phyloP scores from a whole-genome alignment of 1,140 invertebrate species.

The Diorhabda carinulata region DNA sequence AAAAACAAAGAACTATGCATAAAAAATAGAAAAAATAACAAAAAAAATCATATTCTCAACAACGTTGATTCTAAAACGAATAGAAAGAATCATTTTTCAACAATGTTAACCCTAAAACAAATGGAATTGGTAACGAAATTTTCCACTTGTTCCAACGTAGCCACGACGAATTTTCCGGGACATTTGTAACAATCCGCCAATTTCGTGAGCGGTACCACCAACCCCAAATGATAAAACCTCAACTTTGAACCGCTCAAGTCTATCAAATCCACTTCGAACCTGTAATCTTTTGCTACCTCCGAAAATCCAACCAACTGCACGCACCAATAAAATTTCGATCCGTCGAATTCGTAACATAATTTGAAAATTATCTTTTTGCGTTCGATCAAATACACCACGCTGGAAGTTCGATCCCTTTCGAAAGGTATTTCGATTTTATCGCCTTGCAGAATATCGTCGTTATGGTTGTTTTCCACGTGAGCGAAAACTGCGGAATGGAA shows the following conservation, averaged over 20 bases:
- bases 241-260: conserved; percentile 11
- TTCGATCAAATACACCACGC: conserved; percentile 22
- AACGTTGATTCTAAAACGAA: too few relatives aligned
- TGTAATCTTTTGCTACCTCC: conserved; percentile 13
- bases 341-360: conserved; percentile 15
- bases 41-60: too few relatives aligned
- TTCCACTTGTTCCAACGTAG: too few relatives aligned
- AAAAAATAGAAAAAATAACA: too few relatives aligned
- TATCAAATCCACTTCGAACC: conserved; percentile 26
- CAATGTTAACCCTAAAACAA: too few relatives aligned
- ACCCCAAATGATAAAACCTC: conserved; percentile 1
- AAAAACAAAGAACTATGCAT: too few relatives aligned
- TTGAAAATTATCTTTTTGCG: conserved; percentile 24
- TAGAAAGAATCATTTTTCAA: too few relatives aligned
- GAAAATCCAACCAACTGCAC: conserved; percentile 16
- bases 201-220: not conserved
- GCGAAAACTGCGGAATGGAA: conserved; percentile 12
- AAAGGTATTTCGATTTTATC: conserved; percentile 24
- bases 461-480: conserved; percentile 27
- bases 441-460: conserved; percentile 26
- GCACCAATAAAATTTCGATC: conserved; percentile 18
- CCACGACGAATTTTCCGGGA: too few relatives aligned
- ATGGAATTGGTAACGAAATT: too few relatives aligned
- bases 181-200: too few relatives aligned
- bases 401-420: not conserved